Base-by-base conservation (phyloP, 2,797 vertebrate species). In the Cephalopachus bancanus region DNA sequence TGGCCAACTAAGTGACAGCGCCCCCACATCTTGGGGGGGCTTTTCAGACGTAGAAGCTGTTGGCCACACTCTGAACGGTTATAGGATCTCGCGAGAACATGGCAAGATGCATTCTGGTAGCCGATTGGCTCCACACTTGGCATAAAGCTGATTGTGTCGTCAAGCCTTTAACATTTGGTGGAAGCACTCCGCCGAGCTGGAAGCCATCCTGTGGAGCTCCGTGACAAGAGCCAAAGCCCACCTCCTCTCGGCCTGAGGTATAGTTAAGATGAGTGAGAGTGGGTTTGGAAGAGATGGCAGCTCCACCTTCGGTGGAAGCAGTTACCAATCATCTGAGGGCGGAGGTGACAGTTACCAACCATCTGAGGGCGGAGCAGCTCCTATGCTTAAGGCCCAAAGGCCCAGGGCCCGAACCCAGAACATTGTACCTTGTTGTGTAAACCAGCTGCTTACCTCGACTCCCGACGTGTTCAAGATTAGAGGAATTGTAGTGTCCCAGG, bases 361-460 rank as follows among this genome's bases (percentile, higher is more conserved):
- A 7, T 33, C 9, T 83, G 19, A 62, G 62, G 37, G 33, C 28
- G 17, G 44, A 4, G 3, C 14, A 33, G 5, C 20, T 49, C 19
- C 60, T 59, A 6, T 22, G 59, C 0, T 15, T 49, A 44, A 37
- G 16, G 51, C 65, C 6, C 0, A 0, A 8, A 83, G n/a, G 37
- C 8, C 11, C 12, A 99, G 99, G 65, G 95, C 98, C 8, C 98
- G 98, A 88, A 98, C 99, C 1, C 98, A 99, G 94, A 99, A 99
- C 96, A 99, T 99, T 53, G 98, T 99, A 89, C 99, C 99, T 28
- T 99, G 99, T 97, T 99, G 99, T 1, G 99, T 99, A 92, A 99
- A 99, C 24, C 99, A 99, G 98, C 97, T 99, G 80, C 98, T 99
- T 97, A 99, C 98, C 10, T 99, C 99, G 0, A 97, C 98, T 24